Conservation (phyloP, 2,113 vertebrate genomes). For the Ginglymostoma cirratum region DNA sequence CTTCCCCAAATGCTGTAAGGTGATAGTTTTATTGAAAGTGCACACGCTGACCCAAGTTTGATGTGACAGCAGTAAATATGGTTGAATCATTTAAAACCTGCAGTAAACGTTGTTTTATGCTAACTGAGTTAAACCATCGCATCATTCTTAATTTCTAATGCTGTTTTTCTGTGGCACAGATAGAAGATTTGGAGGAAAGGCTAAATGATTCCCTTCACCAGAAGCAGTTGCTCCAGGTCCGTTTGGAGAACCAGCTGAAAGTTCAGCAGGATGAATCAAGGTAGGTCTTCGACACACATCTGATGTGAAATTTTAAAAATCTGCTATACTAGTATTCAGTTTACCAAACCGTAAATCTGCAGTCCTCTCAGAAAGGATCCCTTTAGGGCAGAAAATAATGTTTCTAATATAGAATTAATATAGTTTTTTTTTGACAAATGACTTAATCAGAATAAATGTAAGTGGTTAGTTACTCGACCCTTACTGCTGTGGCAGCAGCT, state of each 20-base stretch:
- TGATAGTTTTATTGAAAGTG: not conserved
- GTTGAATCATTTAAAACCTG: not conserved
- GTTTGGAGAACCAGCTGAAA: slow-evolving; percentile 81
- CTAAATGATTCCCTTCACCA: slow-evolving; percentile 86
- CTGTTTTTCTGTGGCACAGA: slow-evolving; percentile 53
- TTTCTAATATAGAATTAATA: not conserved
- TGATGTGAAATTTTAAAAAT: not conserved
- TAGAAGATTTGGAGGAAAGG: slow-evolving; percentile 87
- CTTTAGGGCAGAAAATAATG: not conserved
- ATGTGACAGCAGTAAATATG: not conserved
- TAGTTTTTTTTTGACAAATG: not conserved
- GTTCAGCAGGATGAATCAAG: slow-evolving; percentile 84
- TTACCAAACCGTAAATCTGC: not conserved
- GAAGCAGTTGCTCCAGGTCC: slow-evolving; percentile 82
- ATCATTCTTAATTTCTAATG: not conserved
- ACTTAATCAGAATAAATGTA: not conserved
- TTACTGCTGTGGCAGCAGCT: not conserved
- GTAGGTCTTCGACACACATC: slow-evolving; percentile 50
- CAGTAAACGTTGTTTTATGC: not conserved
- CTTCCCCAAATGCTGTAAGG: no score
- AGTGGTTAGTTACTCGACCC: not conserved
- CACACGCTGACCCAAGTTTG: not conserved
- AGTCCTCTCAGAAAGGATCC: not conserved
- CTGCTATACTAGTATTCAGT: not conserved
- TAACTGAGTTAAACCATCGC: not conserved